These are phyloP conservation scores for Lithodes maja DNA, from an alignment of 2,888 invertebrate species.

Conservation along the genomic window DNA sequence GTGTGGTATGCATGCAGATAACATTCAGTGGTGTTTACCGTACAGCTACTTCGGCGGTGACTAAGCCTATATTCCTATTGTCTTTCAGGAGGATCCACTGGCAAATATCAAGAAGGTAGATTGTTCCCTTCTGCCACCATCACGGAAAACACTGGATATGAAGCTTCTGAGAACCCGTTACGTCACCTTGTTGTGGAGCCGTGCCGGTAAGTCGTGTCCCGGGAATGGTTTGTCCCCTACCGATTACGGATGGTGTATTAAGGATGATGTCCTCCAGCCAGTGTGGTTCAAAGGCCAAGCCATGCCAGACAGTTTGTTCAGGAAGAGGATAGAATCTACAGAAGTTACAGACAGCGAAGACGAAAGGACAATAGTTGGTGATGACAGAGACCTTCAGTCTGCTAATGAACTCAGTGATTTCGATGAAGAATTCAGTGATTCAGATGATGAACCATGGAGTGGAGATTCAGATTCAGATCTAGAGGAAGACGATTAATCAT, in stretches of 20 bases:
- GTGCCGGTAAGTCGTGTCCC: not conserved
- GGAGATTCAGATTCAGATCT: constrained; percentile 3
- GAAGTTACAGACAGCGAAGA: not conserved
- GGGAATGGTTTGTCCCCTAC: not conserved
- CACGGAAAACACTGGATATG: constrained; percentile 3
- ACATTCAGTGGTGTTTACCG: no score
- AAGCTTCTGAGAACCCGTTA: not conserved
- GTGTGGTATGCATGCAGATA: no score
- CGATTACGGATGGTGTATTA: constrained; percentile 4
- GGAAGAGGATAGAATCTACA: not conserved
- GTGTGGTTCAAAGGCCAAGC: not conserved
- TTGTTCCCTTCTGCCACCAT: not conserved
- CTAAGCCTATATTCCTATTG: not conserved
- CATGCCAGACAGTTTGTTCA: not conserved
- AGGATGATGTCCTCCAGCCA: not conserved
- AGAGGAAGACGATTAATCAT: no score
- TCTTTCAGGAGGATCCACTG: not conserved
- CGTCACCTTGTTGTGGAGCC: not conserved
- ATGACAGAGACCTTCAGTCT: not conserved
- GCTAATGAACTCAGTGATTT: not conserved
- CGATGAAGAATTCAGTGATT: not conserved
- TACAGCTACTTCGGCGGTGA: no score
- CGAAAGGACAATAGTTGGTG: not conserved
- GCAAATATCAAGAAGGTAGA: constrained; percentile 6
- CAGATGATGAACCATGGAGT: not conserved